Evolutionary conservation across 2,797 vertebrate species (phyloP).

Genomic region (Lacerta viridis): DNA sequence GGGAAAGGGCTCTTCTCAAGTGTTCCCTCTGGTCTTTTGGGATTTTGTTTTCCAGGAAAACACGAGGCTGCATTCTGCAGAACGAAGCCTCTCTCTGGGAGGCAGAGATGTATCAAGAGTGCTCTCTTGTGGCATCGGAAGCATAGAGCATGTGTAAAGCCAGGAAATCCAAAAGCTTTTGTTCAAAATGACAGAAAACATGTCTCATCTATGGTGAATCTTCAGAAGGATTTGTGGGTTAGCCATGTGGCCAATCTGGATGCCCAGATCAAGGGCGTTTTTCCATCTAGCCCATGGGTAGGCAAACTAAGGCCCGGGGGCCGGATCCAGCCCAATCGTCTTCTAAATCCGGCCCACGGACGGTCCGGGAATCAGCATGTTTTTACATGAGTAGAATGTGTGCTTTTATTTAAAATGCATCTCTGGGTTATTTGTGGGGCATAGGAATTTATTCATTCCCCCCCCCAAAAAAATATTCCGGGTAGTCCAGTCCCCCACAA

Average conservation of each 20-base stretch:
- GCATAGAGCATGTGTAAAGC: fast-evolving
- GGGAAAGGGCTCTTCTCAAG: no score
- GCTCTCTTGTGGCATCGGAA: fast-evolving
- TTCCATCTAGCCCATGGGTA: no score
- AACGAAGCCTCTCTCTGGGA: fast-evolving
- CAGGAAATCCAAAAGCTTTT: neutral
- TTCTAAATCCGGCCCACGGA: no score
- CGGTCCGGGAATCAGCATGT: no score
- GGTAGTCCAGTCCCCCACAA: no score
- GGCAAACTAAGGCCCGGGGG: no score
- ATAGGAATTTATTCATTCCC: no score
- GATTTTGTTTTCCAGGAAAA: neutral
- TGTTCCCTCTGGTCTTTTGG: neutral
- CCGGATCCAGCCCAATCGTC: no score
- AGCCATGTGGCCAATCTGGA: neutral
- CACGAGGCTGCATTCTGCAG: neutral
- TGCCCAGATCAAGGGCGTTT: neutral
- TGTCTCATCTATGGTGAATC: neutral
- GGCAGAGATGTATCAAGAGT: fast-evolving
- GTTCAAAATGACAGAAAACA: neutral
- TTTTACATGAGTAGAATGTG: no score
- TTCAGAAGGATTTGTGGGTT: neutral
- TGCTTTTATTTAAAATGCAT: no score
- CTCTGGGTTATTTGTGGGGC: no score
- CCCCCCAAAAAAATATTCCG: no score